Base-by-base conservation (phyloP, 2,797 vertebrate species). In the Anniella stebbinsi region DNA sequence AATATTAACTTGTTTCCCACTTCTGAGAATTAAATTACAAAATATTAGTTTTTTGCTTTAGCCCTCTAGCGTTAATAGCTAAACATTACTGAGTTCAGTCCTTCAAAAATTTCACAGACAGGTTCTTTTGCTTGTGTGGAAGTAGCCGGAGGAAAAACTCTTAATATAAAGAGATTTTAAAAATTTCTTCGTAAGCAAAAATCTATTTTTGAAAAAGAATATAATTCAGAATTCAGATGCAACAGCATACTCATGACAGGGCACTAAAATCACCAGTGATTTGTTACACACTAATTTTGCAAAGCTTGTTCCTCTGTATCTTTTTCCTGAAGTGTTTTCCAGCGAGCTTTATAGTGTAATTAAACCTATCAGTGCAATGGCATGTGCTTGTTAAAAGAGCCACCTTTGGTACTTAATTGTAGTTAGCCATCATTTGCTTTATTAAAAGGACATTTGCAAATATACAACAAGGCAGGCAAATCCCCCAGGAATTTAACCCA, bases 381-480 rank as follows among this genome's bases (percentile, higher is more conserved):
- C 80, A 84, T 84, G 89, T 90, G 89, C 89, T 90, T 90, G 89
- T 90, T 90, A 84, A 87, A 84, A 90, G 86, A 87, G 63, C 89
- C 60, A 90, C 89, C 89, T 90, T 90, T 87, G 89, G 86, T 90
- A 87, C 89, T 87, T 90, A 90, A 83, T 87, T 90, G 89, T 90
- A 87, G 89, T 90, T 90, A 90, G 89, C 86, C 73, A 87, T 90
- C 89, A 90, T 90, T 90, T 90, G 89, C 86, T 84, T 87, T 90
- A 90, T 90, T 90, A 90, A 90, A 90, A 87, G 89, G 73, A 78
- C 89, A 90, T 90, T 87, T 90, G 89, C 89, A 90, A 78, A 84
- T 87, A 90, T 90, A 87, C 86, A 90, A 84, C 86, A 90, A 78
- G 89, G 86, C 84, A 88, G 81, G 51, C 86, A 85, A 66, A 84